phyloP scores from a whole-genome alignment of 2,888 invertebrate species.

The Neoaliturus tenellus region DNA sequence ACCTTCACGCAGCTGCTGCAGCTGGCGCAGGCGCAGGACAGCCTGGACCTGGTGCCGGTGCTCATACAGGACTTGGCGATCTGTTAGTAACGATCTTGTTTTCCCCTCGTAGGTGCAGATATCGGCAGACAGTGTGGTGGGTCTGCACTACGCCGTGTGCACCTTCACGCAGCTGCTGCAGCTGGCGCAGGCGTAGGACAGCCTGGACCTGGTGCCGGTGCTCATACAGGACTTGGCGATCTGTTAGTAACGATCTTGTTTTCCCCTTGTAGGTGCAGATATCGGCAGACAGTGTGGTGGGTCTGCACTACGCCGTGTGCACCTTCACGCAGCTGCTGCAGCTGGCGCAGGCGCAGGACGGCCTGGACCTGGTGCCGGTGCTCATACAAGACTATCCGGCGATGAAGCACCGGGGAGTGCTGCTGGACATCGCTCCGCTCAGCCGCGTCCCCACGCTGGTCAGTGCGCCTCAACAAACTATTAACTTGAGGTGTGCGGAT shows the following conservation, averaged over 20 bases:
- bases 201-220: slow-evolving; percentile 71
- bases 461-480: no score
- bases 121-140: slow-evolving; percentile 75
- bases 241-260: not conserved
- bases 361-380: slow-evolving; percentile 71
- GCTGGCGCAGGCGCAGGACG: slow-evolving; percentile 70
- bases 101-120: slow-evolving; percentile 69
- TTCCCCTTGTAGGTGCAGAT: slow-evolving; percentile 66
- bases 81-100: no score
- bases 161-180: slow-evolving; percentile 76
- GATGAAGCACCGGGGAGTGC: slow-evolving; percentile 75
- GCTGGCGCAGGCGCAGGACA: slow-evolving; percentile 70
- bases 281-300: slow-evolving; percentile 75
- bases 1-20: slow-evolving; percentile 76
- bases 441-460: slow-evolving; percentile 76
- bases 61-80: no score
- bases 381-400: slow-evolving; percentile 77
- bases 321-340: slow-evolving; percentile 76
- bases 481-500: no score
- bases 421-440: slow-evolving; percentile 76
- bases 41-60: slow-evolving; percentile 71
- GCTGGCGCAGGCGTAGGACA: slow-evolving; percentile 70
- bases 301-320: slow-evolving; percentile 76
- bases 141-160: slow-evolving; percentile 76
- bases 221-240: slow-evolving; percentile 78